A percentile compares a stretch with the other conserved stretches of the same genome.
Evolutionary conservation across 64 coral and sea anemone species (phyloP).

Genomic region (Montipora foliosa): DNA sequence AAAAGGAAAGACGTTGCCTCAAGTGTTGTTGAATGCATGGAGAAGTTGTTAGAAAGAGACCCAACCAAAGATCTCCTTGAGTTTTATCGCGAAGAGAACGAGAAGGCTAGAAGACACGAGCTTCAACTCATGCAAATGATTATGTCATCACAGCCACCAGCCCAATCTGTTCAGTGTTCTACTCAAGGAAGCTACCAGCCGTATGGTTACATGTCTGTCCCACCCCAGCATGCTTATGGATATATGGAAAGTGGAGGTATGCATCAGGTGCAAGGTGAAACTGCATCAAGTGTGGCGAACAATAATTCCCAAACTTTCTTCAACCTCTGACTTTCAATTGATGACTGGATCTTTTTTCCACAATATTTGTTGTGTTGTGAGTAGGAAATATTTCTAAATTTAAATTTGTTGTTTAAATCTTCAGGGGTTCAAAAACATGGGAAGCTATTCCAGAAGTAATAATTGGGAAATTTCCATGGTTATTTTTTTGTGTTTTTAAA

Average conservation of each 20-base stretch:
- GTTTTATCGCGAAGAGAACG: constrained; percentile 53
- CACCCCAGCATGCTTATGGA: neutral
- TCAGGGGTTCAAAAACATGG: too few species aligned
- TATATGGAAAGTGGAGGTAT: neutral
- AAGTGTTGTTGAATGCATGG: constrained; percentile 30
- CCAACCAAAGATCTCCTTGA: constrained; percentile 57
- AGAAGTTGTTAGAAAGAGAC: constrained; percentile 44
- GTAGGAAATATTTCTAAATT: neutral
- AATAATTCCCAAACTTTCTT: too few species aligned
- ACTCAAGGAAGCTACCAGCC: neutral
- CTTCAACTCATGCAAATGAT: constrained; percentile 50
- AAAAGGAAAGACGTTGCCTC: neutral
- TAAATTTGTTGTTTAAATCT: neutral
- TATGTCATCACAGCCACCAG: neutral
- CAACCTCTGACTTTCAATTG: too few species aligned
- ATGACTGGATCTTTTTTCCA: too few species aligned
- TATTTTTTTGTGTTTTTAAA: too few species aligned
- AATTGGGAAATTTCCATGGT: too few species aligned
- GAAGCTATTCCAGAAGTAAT: too few species aligned
- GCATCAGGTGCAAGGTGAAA: neutral
- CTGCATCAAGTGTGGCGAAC: too few species aligned
- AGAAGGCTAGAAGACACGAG: constrained; percentile 45
- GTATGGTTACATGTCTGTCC: neutral
- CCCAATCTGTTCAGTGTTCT: neutral
- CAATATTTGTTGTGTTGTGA: too few species aligned